A percentile compares a stretch with the other conserved stretches of the same genome.
Evolutionary conservation across 1,140 invertebrate genomes (phyloP).

Genomic region (Brachionus rotundiformis): DNA sequence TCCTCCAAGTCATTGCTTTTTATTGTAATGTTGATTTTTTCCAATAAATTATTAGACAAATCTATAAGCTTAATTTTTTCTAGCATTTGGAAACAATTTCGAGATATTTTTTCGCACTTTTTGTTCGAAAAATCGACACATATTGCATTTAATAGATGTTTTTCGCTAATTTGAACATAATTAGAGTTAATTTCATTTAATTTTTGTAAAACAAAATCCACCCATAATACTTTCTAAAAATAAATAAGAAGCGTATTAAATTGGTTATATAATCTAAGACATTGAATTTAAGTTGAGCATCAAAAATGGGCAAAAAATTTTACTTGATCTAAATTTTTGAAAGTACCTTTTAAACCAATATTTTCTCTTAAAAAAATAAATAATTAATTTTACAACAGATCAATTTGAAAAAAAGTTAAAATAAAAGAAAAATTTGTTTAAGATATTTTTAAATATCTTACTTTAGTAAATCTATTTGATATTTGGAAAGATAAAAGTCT

Average conservation of each 20-base stretch:
- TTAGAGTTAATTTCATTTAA: background rate
- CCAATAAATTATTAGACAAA: background rate
- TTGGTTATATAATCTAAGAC: background rate
- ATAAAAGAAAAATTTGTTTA: background rate
- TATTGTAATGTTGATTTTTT: background rate
- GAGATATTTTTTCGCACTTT: background rate
- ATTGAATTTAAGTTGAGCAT: too few relatives aligned
- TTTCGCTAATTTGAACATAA: background rate
- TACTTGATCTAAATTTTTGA: constrained; percentile 16
- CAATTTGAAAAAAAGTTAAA: too few relatives aligned
- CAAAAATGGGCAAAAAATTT: too few relatives aligned
- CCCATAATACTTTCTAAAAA: background rate
- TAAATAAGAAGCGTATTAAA: background rate
- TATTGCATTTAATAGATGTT: background rate
- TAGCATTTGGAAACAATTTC: background rate
- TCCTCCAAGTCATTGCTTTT: background rate
- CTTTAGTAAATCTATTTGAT: constrained; percentile 10
- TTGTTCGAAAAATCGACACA: constrained; percentile 10
- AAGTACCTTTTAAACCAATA: background rate
- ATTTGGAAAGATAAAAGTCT: constrained; percentile 1
- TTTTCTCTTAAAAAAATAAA: background rate
- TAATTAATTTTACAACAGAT: too few relatives aligned
- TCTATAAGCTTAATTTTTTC: background rate
- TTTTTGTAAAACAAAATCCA: background rate
- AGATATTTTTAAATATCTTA: background rate